Evolutionary conservation across 2,888 invertebrate genomes (phyloP).

Genomic region (Temnothorax rugatulus): DNA sequence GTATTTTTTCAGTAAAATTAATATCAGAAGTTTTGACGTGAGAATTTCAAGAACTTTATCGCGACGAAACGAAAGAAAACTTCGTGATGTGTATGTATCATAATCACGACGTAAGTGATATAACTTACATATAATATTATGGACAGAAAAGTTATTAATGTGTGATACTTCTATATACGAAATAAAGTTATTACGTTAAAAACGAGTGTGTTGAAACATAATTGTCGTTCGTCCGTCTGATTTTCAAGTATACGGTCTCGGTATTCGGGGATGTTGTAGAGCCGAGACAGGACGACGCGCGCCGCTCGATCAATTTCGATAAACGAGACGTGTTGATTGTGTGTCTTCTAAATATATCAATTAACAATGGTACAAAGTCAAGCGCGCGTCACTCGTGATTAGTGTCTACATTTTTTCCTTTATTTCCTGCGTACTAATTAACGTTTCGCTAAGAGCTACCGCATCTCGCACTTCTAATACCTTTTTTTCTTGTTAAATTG

Average conservation of each 20-base stretch:
- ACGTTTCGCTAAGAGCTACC: conserved; percentile 43
- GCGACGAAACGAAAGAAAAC: conserved; percentile 29
- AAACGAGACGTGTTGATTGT: conserved; percentile 14
- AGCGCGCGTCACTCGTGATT: conserved; percentile 19
- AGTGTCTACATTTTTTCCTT: conserved; percentile 36
- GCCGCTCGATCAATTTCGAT: neutral
- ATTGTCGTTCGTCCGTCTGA: conserved; percentile 15
- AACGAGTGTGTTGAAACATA: conserved; percentile 1
- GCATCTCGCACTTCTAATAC: conserved; percentile 38
- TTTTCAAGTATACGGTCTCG: conserved; percentile 7
- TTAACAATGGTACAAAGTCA: neutral
- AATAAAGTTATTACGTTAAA: conserved; percentile 43
- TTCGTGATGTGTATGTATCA: conserved; percentile 3
- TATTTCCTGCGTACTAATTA: conserved; percentile 45
- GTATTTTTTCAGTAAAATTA: conserved; percentile 26
- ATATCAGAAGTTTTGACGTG: conserved; percentile 12
- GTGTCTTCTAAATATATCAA: conserved; percentile 18
- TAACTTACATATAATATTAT: conserved; percentile 41
- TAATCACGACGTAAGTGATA: conserved; percentile 23
- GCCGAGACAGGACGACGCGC: conserved; percentile 3
- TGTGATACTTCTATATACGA: conserved; percentile 23
- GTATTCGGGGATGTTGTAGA: neutral
- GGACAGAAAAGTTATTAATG: conserved; percentile 28
- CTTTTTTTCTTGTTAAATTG: conserved; percentile 33
- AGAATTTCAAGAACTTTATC: conserved; percentile 18